Percentiles rank a stretch among this genome's conserved stretches.
phyloP scores from a whole-genome alignment of 1,140 invertebrate species.

The Nasonia longicornis region DNA sequence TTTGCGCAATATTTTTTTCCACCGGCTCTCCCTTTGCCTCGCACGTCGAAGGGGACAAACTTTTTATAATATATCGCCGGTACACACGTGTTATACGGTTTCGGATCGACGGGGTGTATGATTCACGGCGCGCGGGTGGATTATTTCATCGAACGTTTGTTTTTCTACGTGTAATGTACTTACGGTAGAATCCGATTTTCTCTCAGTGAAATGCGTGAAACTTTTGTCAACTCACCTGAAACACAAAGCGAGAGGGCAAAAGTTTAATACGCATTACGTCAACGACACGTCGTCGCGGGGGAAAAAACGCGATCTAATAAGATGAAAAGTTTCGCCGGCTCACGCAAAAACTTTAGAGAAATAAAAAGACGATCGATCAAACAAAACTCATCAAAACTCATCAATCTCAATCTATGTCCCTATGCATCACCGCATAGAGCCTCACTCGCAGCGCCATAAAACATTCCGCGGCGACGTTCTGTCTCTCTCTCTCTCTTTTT shows the following conservation, averaged over 20 bases:
- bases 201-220: too few species aligned
- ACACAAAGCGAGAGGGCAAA: not conserved
- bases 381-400: conserved; percentile 1
- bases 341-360: not conserved
- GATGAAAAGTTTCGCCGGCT: not conserved
- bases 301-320: not conserved
- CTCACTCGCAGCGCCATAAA: conserved; percentile 1
- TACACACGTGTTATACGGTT: not conserved
- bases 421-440: not conserved
- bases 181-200: too few species aligned
- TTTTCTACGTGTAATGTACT: too few species aligned
- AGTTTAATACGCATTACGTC: too few species aligned
- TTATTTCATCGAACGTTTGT: not conserved
- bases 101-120: too few species aligned
- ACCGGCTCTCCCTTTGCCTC: not conserved
- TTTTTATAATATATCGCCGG: conserved; percentile 13
- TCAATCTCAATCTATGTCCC: conserved; percentile 31
- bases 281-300: too few species aligned
- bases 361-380: conserved; percentile 14
- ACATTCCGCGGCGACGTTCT: not conserved
- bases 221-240: conserved; percentile 11
- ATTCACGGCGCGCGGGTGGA: not conserved
- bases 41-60: not conserved
- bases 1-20: conserved; percentile 20
- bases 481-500: too few species aligned